Percentiles rank a stretch among this genome's conserved stretches.
Evolutionary conservation across 2,113 vertebrate genomes (phyloP).

Genomic region (Salvelinus namaycush): DNA sequence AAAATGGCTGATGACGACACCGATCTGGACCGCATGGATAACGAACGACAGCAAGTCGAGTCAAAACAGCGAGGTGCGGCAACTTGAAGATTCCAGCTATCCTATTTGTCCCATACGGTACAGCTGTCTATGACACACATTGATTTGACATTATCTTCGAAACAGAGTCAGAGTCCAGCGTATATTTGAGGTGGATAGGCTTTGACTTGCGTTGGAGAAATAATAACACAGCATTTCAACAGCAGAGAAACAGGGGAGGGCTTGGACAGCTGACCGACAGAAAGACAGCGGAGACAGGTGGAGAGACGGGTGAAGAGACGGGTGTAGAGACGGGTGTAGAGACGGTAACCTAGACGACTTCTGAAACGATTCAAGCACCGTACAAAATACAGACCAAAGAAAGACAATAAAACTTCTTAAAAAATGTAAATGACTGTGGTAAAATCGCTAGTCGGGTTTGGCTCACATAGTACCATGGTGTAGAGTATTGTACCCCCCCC

Average conservation of each 20-base stretch:
- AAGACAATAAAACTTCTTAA: conserved; percentile 1
- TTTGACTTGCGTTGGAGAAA: conserved; percentile 43
- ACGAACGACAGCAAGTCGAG: background rate
- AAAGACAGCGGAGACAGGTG: conserved; percentile 20
- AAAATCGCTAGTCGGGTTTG: conserved; percentile 41
- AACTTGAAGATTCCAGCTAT: background rate
- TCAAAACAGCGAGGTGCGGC: background rate
- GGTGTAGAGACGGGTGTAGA: conserved; percentile 22
- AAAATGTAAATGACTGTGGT: conserved; percentile 10
- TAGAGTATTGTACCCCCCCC: background rate
- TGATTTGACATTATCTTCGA: background rate
- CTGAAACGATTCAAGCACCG: background rate
- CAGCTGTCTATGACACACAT: too few species aligned
- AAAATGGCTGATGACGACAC: background rate
- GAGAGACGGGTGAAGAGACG: conserved; percentile 14
- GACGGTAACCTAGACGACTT: background rate
- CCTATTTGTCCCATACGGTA: background rate
- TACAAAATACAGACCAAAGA: conserved; percentile 24
- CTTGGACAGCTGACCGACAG: background rate
- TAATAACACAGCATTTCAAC: conserved; percentile 41
- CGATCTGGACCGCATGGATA: background rate
- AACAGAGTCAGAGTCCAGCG: conserved; percentile 5
- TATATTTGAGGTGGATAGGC: conserved; percentile 17
- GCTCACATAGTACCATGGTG: conserved; percentile 57
- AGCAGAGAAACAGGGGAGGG: conserved; percentile 2